Evolutionary conservation across 1,140 invertebrate genomes (phyloP).

Genomic region (Scaptomyza hsui): DNA sequence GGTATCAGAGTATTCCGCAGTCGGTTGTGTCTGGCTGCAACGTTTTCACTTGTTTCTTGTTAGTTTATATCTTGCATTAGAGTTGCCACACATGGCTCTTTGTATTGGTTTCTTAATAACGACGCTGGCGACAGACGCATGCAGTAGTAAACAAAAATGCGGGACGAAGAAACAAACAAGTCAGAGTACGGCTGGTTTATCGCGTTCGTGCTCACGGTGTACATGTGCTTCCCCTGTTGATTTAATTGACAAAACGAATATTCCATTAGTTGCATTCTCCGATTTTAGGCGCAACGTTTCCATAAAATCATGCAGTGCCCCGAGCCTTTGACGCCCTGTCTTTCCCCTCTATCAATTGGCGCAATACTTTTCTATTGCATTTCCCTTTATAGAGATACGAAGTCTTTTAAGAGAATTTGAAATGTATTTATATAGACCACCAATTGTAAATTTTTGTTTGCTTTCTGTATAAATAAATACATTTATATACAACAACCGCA

Average conservation of each 20-base stretch:
- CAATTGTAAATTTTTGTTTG: conserved; percentile 56
- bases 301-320: conserved; percentile 18
- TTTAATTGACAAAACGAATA: conserved; percentile 81
- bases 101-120: conserved; percentile 26
- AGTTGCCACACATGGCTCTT: conserved; percentile 23
- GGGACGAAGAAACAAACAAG: background rate
- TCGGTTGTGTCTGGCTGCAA: background rate
- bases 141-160: background rate
- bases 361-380: conserved; percentile 15
- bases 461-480: conserved; percentile 69
- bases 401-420: conserved; percentile 31
- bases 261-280: conserved; percentile 77
- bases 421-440: conserved; percentile 62
- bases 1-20: background rate
- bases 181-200: background rate
- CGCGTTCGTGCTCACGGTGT: background rate
- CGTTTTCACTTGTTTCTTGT: background rate
- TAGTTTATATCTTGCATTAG: conserved; percentile 12
- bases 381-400: conserved; percentile 10
- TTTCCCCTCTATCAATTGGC: background rate
- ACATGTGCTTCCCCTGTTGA: conserved; percentile 61
- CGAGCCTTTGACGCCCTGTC: background rate
- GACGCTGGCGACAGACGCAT: conserved; percentile 27
- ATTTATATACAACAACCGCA: conserved; percentile 22
- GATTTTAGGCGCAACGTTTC: conserved; percentile 61